These are phyloP conservation scores for Ganaspis brasiliensis DNA, from an alignment of 2,888 invertebrate species.

Conservation along the genomic window DNA sequence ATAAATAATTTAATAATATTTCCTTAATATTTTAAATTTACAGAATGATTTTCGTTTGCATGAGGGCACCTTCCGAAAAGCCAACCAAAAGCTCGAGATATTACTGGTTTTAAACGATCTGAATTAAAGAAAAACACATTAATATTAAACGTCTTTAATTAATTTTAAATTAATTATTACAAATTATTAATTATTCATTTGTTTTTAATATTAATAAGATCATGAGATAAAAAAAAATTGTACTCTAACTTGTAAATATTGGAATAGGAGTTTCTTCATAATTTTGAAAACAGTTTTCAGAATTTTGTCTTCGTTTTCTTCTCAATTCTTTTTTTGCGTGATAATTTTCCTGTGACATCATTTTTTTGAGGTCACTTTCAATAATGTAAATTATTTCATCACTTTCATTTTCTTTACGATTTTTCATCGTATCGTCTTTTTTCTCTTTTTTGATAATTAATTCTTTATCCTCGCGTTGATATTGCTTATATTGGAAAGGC, in stretches of 20 bases:
- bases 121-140: slow-evolving; percentile 8
- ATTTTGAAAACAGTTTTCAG: not conserved
- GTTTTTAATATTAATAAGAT: not conserved
- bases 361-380: not conserved
- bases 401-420: not conserved
- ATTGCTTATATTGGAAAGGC: no score
- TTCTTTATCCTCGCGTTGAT: no score
- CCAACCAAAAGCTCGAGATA: slow-evolving; percentile 67
- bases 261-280: not conserved
- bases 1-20: not conserved
- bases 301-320: not conserved
- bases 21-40: not conserved
- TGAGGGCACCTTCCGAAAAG: slow-evolving; percentile 70
- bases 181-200: not conserved
- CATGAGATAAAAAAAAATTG: not conserved
- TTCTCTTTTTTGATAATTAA: no score
- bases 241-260: not conserved
- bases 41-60: slow-evolving; percentile 12
- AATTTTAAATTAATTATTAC: not conserved
- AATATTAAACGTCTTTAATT: no score
- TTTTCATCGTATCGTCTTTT: no score
- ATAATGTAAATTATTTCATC: not conserved
- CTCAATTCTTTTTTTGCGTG: not conserved
- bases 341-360: not conserved
- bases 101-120: slow-evolving; percentile 66